Evolutionary conservation across 2,888 invertebrate genomes (phyloP).

Genomic region (Drepanosiphum platanoidis): DNA sequence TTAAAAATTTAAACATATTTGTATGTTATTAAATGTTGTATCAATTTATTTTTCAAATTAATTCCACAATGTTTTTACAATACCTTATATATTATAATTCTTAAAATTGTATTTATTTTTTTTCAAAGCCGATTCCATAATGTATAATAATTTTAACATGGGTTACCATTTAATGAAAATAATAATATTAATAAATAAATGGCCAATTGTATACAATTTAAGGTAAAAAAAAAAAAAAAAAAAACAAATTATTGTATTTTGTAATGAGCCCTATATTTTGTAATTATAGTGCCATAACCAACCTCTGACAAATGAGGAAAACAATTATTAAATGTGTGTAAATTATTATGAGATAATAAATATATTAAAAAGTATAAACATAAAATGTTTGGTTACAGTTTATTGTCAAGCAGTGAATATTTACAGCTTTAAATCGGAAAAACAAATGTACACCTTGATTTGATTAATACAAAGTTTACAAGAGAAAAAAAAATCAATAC

Average conservation of each 20-base stretch:
- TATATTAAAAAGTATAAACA: constrained; percentile 35
- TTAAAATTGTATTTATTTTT: background rate
- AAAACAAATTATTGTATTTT: constrained; percentile 58
- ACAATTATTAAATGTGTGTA: constrained; percentile 49
- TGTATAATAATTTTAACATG: constrained; percentile 40
- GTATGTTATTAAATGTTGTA: constrained; percentile 34
- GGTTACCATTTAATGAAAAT: constrained; percentile 53
- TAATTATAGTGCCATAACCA: constrained; percentile 61
- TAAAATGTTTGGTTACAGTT: background rate
- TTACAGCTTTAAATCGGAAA: background rate
- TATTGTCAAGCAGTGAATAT: background rate
- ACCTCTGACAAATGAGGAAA: constrained; percentile 15
- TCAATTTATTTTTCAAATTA: constrained; percentile 37
- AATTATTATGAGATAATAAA: constrained; percentile 48
- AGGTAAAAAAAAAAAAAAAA: too few species aligned
- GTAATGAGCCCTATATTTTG: constrained; percentile 55
- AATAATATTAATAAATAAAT: background rate
- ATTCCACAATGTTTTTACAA: constrained; percentile 11
- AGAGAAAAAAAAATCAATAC: too few species aligned
- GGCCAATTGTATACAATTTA: constrained; percentile 42
- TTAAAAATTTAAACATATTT: constrained; percentile 33
- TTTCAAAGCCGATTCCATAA: constrained; percentile 28
- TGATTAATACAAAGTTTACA: too few species aligned
- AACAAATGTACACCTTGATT: constrained; percentile 2
- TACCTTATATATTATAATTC: constrained; percentile 2